Evolutionary conservation across 2,113 vertebrate species (phyloP), one percentile per base, ranked within the genome.

Genomic region (Mus pahari): DNA sequence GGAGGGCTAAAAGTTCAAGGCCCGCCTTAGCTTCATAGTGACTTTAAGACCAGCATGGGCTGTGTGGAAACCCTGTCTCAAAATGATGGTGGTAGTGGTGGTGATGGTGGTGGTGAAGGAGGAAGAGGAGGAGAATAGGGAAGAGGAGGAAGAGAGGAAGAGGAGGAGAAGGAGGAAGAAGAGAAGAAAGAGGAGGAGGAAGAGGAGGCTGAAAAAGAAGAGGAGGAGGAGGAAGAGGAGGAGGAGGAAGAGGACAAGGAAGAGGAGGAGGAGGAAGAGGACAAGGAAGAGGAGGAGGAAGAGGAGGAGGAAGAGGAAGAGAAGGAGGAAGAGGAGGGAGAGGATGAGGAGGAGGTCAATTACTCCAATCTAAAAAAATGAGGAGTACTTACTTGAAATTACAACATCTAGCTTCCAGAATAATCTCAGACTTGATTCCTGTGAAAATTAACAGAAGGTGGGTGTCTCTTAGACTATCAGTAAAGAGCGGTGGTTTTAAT

Each of bases 261-360:
- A 1, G 62, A 28, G 1, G 62, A 4, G 1, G 26, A 4, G 5
- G 7, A 62, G 2, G 22, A 4, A 7, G 9, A 64, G 0, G 62
- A 60, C 1, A 19, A 60, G 58, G 58, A 22, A 5, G 17, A 58
- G 16, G 17, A 5, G 17, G 55, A 19, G 3, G 11, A 58, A 16
- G 19, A 17, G 1, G 4, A 17, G 16, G 16, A 17, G 55, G 50
- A 12, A 12, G 16, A 58, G 55, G 55, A 19, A 62, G 3, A 20
- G 60, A 17, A 5, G 17, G 55, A 19, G 3, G 11, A 58, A 16
- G 19, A 17, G 1, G 4, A 17, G 16, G 16, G 5, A 12, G 16
- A 58, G 55, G 55, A 19, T 24, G 3, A 31, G 3, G 3, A 11
- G 10, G 10, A 5, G 11, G 10, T 8, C 19, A 24, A 24, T 50